Percentiles rank a stretch among this genome's conserved stretches.
Evolutionary conservation across 2,113 vertebrate genomes (phyloP).

Genomic region (Serilophus lunatus): DNA sequence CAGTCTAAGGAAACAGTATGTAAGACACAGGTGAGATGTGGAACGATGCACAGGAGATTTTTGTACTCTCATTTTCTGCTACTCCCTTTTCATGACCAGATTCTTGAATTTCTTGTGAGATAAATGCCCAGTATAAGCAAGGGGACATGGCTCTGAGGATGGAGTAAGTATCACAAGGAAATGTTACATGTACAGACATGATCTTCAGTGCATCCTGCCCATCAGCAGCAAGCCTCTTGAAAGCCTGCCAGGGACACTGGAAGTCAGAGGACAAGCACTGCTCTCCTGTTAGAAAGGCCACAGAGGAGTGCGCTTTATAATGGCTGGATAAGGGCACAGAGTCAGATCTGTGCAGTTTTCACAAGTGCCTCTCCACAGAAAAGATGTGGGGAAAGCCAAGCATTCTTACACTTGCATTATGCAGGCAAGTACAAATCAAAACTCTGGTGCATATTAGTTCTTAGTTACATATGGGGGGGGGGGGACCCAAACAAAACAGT

Average conservation of each 20-base stretch:
- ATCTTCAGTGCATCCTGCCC: neutral
- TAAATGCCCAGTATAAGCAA: neutral
- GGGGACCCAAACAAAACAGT: neutral
- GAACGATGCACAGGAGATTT: neutral
- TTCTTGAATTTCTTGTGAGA: neutral
- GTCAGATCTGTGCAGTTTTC: neutral
- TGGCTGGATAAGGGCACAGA: neutral
- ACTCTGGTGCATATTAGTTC: neutral
- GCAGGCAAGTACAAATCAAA: neutral
- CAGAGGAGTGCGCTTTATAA: neutral
- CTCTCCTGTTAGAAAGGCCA: neutral
- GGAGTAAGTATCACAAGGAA: neutral
- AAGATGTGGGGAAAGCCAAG: neutral
- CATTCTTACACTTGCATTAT: neutral
- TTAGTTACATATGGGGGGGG: neutral
- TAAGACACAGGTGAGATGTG: neutral
- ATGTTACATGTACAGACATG: neutral
- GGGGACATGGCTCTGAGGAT: neutral
- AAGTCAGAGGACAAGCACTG: neutral
- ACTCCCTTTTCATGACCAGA: neutral
- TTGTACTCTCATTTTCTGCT: neutral
- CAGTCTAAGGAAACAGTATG: neutral
- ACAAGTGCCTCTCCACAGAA: constrained; percentile 7
- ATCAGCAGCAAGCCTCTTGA: neutral
- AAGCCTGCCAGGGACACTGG: neutral